A percentile compares a stretch with the other conserved stretches of the same genome.
phyloP scores from a whole-genome alignment of 2,797 vertebrate species.

The Thamnophis elegans region DNA sequence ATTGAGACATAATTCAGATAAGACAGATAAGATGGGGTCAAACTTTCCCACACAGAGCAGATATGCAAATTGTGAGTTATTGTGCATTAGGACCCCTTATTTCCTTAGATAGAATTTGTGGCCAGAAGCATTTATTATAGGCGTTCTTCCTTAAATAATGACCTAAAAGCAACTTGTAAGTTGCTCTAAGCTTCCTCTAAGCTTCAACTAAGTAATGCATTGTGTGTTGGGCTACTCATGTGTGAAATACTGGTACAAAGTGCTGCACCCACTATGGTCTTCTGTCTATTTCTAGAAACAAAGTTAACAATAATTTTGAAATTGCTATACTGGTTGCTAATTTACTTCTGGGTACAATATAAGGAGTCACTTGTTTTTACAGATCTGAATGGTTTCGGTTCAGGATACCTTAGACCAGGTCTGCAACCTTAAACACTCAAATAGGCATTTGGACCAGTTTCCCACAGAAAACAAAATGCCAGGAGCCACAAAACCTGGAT shows the following conservation, averaged over 20 bases:
- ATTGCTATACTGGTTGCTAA: neutral
- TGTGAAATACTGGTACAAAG: neutral
- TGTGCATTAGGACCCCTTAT: neutral
- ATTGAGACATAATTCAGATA: neutral
- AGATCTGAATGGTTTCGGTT: neutral
- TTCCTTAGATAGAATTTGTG: neutral
- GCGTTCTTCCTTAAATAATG: neutral
- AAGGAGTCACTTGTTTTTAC: neutral
- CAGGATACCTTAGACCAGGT: neutral
- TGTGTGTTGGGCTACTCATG: neutral
- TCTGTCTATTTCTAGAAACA: neutral
- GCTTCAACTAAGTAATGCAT: neutral
- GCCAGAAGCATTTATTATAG: neutral
- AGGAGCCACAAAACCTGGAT: too few species aligned
- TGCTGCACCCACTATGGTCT: neutral
- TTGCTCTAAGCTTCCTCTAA: neutral
- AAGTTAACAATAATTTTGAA: neutral
- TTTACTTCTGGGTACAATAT: neutral
- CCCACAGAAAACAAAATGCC: too few species aligned
- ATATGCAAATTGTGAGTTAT: neutral
- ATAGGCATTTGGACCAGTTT: too few species aligned
- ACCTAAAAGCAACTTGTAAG: neutral
- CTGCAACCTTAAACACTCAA: too few species aligned
- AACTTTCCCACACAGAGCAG: neutral
- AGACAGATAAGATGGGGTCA: neutral